Base-by-base conservation (phyloP, 2,113 vertebrate genomes). In the Dunckerocampus dactyliophorus region DNA sequence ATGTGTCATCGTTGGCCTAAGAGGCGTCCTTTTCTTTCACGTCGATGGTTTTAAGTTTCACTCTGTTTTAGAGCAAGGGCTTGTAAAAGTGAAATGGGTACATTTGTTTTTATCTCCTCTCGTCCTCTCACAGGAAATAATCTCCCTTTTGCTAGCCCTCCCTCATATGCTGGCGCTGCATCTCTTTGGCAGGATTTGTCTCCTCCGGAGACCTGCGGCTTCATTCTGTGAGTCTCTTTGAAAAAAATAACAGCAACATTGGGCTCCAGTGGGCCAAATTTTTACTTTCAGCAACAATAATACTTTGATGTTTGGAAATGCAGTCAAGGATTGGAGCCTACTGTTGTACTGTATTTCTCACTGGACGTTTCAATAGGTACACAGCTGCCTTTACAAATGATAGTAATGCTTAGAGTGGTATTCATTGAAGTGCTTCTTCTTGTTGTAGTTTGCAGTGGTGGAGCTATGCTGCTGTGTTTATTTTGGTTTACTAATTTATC, bases 51-150 rank as follows among this genome's bases (percentile, higher is more conserved):
- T 90, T 83, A 22, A 94, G 92, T 76, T 74, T 19, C 0, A 75
- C 80, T 16, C 74, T 94, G 72, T 88, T 1, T 80, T 95, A 72
- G 86, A 93, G 65, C 81, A 93, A 82, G 94, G 93, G 39, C 68
- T 92, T 19, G 82, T 75, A 10, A 71, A 81, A 69, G 86, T 56
- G 82, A 88, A 24, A 47, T 83, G 87, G 94, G 94, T 95, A 16
- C 0, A 20, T 47, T 8, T 65, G 12, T 56, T 56, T 56, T 52
- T 53, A 50, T 66, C 50, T 63, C 6, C 21, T 55, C n/a, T 31
- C 8, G 22, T 65, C 28, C 46, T 62, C 59, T 53, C 20, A 21
- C 12, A 19, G 19, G 45, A 45, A 65, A 45, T 49, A 57, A 51
- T 74, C 28, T 63, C 54, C 24, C 46, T 61, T 56, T 42, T 49